phyloP scores from a whole-genome alignment of 1,140 invertebrate genomes.

The Papilio machaon region DNA sequence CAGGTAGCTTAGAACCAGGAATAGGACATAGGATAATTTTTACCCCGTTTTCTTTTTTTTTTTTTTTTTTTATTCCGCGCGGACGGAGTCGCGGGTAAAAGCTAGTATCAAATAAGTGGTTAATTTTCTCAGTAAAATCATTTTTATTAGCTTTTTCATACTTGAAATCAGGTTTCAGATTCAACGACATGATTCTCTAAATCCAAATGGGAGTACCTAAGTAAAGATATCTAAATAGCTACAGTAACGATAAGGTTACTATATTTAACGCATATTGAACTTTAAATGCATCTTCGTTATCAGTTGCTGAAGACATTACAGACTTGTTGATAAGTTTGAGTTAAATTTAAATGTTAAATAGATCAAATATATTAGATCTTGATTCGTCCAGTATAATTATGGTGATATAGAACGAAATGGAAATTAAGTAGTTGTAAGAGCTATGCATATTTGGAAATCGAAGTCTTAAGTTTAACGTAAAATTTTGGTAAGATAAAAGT shows the following conservation, averaged over 20 bases:
- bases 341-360: slow-evolving; percentile 19
- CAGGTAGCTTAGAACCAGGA: too few relatives aligned
- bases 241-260: not conserved
- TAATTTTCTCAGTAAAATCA: too few relatives aligned
- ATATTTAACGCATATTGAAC: slow-evolving; percentile 4
- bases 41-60: too few relatives aligned
- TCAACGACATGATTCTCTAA: not conserved
- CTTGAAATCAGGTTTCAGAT: not conserved
- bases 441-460: not conserved
- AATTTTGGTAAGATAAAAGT: slow-evolving; percentile 4
- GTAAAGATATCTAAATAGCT: not conserved
- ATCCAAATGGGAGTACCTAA: not conserved
- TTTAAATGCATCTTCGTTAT: not conserved
- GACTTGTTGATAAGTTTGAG: not conserved
- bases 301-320: not conserved
- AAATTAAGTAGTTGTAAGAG: slow-evolving; percentile 1
- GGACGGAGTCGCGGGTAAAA: too few relatives aligned
- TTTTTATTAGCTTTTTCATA: too few relatives aligned
- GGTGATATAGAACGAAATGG: not conserved
- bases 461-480: slow-evolving; percentile 19
- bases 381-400: not conserved
- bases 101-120: too few relatives aligned
- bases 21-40: too few relatives aligned
- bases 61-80: too few relatives aligned
- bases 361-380: not conserved